Evolutionary conservation across 2,888 invertebrate genomes (phyloP).

Genomic region (Marasmarcha lunaedactyla): DNA sequence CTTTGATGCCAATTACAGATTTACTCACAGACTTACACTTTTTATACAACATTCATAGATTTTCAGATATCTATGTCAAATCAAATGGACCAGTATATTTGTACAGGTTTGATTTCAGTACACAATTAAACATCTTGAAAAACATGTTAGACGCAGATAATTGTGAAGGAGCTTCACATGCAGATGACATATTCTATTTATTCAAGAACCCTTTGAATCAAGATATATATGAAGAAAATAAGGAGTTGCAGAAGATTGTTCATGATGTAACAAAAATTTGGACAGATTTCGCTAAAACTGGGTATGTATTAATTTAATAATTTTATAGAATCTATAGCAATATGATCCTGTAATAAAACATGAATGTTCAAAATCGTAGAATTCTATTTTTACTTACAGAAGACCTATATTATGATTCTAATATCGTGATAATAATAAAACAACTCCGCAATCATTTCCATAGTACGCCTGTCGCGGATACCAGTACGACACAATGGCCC

Average conservation of each 20-base stretch:
- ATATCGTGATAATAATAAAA: no score
- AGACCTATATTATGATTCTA: no score
- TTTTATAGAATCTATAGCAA: no score
- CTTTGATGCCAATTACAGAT: slow-evolving; percentile 21
- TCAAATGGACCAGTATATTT: slow-evolving; percentile 25
- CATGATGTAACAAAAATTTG: neutral
- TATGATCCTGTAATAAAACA: no score
- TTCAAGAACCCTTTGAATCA: slow-evolving; percentile 29
- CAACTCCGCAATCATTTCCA: no score
- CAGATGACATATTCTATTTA: slow-evolving; percentile 55
- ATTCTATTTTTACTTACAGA: no score
- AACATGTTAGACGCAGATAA: slow-evolving; percentile 17
- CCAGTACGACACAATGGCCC: neutral
- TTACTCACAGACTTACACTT: slow-evolving; percentile 32
- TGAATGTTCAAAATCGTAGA: no score
- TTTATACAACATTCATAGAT: slow-evolving; percentile 29
- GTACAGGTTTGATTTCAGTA: slow-evolving; percentile 36
- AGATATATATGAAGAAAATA: neutral
- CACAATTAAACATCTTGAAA: slow-evolving; percentile 39
- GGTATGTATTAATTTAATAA: neutral
- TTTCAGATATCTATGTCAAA: slow-evolving; percentile 26
- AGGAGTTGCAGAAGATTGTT: neutral
- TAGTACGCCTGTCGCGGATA: neutral
- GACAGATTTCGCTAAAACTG: slow-evolving; percentile 1
- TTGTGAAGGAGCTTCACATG: slow-evolving; percentile 47